Percentiles rank a stretch among this genome's conserved stretches.
These are phyloP conservation scores for Ophthalmotilapia sp. DNA, from an alignment of 2,113 vertebrate genomes.

Conservation along the genomic window DNA sequence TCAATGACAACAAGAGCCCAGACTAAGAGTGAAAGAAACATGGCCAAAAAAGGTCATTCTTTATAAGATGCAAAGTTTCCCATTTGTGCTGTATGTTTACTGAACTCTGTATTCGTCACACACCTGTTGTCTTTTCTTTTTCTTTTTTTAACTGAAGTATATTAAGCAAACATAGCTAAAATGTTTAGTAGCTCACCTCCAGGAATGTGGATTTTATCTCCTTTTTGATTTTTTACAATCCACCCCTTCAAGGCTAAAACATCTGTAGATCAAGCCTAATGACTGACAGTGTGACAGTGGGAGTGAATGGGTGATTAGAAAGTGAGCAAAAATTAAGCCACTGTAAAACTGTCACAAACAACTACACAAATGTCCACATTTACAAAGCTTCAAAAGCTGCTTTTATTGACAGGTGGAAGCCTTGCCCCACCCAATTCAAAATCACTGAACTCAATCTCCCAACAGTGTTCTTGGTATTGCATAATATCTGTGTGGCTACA, in stretches of 20 bases:
- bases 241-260: not conserved
- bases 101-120: not conserved
- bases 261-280: not conserved
- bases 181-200: not conserved
- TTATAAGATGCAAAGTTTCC: not conserved
- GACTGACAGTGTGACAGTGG: not conserved
- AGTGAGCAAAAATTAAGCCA: not conserved
- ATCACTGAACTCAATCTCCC: no score
- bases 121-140: not conserved
- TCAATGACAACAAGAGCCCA: not conserved
- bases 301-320: not conserved
- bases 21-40: not conserved
- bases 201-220: not conserved
- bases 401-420: no score
- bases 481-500: no score
- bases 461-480: no score
- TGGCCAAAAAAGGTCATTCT: not conserved
- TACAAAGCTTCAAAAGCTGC: no score
- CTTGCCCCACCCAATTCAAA: no score
- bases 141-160: not conserved
- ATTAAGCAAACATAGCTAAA: not conserved
- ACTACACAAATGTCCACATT: not conserved
- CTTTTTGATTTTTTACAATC: not conserved
- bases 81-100: not conserved
- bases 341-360: not conserved